phyloP scores from a whole-genome alignment of 1,140 invertebrate genomes.

The Pteromalus puparum region DNA sequence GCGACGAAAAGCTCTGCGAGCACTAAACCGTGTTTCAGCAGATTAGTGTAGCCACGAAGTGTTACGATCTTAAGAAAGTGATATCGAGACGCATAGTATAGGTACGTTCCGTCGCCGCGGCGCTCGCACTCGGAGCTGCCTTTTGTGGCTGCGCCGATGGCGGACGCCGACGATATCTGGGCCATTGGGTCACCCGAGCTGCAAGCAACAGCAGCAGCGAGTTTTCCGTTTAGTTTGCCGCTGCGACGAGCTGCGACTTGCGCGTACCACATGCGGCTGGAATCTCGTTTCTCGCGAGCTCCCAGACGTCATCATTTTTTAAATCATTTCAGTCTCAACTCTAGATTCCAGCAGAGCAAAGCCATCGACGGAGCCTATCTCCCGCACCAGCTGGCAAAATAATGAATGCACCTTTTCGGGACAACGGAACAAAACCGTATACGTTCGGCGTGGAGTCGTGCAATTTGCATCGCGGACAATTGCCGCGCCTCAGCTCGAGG shows the following conservation, averaged over 20 bases:
- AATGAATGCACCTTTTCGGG: no score
- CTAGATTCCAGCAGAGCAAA: no score
- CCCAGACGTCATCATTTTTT: no score
- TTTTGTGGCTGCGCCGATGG: constrained; percentile 49
- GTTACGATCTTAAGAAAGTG: constrained; percentile 46
- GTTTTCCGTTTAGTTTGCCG: constrained; percentile 64
- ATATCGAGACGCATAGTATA: constrained; percentile 21
- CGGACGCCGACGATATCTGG: constrained; percentile 59
- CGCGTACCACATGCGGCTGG: neutral
- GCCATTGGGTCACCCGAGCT: constrained; percentile 66
- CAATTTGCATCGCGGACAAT: neutral
- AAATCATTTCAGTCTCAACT: no score
- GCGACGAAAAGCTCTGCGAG: no score
- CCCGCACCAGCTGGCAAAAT: no score
- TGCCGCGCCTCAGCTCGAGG: constrained; percentile 14
- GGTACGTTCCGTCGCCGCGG: neutral
- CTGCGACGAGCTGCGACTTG: no score
- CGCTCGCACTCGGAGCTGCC: constrained; percentile 25
- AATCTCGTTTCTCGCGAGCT: neutral
- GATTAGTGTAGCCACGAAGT: no score
- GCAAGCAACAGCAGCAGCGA: constrained; percentile 52
- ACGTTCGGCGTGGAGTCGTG: neutral
- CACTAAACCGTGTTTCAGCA: no score
- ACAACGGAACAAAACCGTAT: neutral
- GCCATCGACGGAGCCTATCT: no score